Base-by-base conservation (phyloP, 2,797 vertebrate species). In the Sebastes minor region DNA sequence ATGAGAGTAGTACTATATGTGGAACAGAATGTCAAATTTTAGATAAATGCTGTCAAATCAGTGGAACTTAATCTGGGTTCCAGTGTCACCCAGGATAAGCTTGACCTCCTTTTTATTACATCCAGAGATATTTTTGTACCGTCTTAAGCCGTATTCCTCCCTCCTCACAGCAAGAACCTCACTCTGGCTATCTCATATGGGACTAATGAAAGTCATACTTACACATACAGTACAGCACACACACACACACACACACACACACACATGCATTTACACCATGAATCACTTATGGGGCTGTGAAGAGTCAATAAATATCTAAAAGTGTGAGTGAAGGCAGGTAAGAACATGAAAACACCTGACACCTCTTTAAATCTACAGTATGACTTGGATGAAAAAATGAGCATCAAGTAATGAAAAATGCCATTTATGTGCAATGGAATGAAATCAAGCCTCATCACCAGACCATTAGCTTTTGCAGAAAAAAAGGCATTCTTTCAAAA, bases 401-500 rank as follows among this genome's bases (percentile, higher is more conserved):
- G 16, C 71, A 84, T 67, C 77, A 61, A 25, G 69, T 32, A n/a
- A 73, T 71, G 25, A 71, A 76, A 77, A 75, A 2, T 49, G 75
- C 73, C 46, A 86, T 89, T 88, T 79, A 84, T 57, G 74, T 61
- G 63, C 63, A 82, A 76, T 74, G 27, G 35, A 88, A 84, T 78
- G 27, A 86, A 88, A 91, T 88, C 80, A 79, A 46, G 81, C 52
- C 61, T 81, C 64, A 80, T 88, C 74, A 87, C 86, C 78, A 75
- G 59, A 84, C 66, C 64, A 78, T 89, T 90, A 86, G 81, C 75
- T 74, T 86, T 81, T 71, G 76, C 76, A 60, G 11, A 73, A 38
- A 92, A 95, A 95, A 88, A 70, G 32, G 84, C 91, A 83, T 85
- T 88, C 83, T 67, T 87, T 74, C 64, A 93, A 90, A 90, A 89